These are phyloP conservation scores for Gryllus longicercus DNA, from an alignment of 2,888 invertebrate genomes.

Conservation along the genomic window DNA sequence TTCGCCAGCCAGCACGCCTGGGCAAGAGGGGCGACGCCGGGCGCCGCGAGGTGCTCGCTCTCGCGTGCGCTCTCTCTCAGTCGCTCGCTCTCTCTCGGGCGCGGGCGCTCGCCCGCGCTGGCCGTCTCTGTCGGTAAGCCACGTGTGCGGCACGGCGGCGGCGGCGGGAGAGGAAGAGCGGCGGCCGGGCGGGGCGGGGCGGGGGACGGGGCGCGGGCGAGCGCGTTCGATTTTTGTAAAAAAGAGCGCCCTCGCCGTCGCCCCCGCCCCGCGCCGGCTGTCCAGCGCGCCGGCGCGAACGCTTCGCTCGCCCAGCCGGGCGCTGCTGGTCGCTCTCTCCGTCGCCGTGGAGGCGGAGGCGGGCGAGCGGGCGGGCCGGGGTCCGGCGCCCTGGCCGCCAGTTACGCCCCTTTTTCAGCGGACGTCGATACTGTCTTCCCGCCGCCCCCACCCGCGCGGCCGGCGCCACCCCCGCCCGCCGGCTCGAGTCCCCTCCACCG, in stretches of 20 bases:
- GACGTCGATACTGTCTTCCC: conserved; percentile 44
- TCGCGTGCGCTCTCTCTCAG: not conserved
- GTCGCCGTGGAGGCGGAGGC: not conserved
- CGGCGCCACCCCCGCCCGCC: conserved; percentile 23
- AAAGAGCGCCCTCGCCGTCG: not conserved
- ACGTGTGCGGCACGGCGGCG: not conserved
- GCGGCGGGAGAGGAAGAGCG: not conserved
- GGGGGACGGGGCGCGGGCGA: not conserved
- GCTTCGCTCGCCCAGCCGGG: not conserved
- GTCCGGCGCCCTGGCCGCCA: conserved; percentile 37
- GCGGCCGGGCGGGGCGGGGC: not conserved
- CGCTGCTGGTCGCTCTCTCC: not conserved
- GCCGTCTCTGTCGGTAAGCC: conserved; percentile 2
- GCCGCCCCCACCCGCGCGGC: conserved; percentile 41
- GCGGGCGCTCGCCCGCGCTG: not conserved
- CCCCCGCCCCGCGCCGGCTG: not conserved
- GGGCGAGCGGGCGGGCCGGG: not conserved
- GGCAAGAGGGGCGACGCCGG: not conserved
- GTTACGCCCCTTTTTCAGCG: conserved; percentile 38
- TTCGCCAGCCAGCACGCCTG: not conserved
- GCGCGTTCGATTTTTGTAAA: conserved; percentile 17
- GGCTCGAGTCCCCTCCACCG: not conserved
- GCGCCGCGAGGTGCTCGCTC: not conserved
- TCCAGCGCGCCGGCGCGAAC: not conserved
- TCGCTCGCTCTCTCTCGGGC: not conserved